Percentiles rank a stretch among this genome's conserved stretches.
Conservation (phyloP, 2,888 invertebrate genomes). For the Pristionchus maxplancki region DNA sequence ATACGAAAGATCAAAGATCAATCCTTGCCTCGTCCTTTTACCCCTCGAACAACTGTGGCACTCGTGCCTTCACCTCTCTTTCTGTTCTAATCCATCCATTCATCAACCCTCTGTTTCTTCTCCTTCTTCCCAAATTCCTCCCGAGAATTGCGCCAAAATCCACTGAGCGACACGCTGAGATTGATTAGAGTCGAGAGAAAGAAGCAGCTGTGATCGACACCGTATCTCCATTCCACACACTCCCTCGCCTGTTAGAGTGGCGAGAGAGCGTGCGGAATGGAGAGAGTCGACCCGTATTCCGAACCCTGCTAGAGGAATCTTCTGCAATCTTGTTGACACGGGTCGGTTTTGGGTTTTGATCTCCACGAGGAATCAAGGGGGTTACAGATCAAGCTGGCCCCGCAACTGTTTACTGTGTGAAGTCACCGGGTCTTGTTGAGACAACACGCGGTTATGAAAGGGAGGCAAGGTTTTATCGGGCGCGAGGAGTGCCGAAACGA, state of each 20-base stretch:
- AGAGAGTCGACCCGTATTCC: too few relatives aligned
- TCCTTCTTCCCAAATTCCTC: neutral
- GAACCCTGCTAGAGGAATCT: too few relatives aligned
- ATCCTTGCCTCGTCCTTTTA: neutral
- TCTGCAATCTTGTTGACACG: neutral
- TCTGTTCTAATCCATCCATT: neutral
- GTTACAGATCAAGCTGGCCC: neutral
- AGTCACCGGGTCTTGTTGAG: neutral
- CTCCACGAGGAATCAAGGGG: neutral
- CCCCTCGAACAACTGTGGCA: neutral
- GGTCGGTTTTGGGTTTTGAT: neutral
- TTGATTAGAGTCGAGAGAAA: neutral
- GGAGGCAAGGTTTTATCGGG: too few relatives aligned
- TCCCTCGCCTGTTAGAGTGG: neutral
- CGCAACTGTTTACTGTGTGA: neutral
- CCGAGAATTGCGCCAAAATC: neutral
- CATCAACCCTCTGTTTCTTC: conserved; percentile 9
- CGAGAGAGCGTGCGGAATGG: neutral
- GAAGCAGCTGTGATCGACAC: conserved; percentile 16
- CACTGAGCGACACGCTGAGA: conserved; percentile 22
- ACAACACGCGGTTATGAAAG: too few relatives aligned
- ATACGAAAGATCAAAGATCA: conserved; percentile 10
- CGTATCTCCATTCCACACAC: too few relatives aligned
- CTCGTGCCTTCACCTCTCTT: neutral
- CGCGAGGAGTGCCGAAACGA: too few relatives aligned